Conservation (phyloP, 2,888 invertebrate species). For the Drosophila falleni region DNA sequence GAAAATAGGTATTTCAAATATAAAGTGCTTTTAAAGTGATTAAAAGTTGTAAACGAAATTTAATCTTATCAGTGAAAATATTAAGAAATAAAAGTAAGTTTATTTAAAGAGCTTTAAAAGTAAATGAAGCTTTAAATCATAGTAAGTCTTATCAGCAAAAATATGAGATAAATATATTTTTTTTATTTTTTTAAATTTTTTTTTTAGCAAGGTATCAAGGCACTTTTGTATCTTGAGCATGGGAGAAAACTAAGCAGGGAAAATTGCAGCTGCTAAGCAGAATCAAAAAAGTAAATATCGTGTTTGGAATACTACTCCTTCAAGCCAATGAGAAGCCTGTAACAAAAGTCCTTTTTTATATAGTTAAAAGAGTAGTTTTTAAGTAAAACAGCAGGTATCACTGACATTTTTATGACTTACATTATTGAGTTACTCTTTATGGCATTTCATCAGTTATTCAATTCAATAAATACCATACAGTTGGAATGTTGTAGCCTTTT, state of each 20-base stretch:
- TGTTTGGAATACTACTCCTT: too few species aligned
- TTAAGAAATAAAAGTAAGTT: neutral
- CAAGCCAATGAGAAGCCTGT: too few species aligned
- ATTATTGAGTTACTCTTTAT: neutral
- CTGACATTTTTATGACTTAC: neutral
- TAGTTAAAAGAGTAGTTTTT: too few species aligned
- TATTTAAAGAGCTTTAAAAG: neutral
- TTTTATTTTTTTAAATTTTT: too few species aligned
- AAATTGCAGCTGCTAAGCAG: too few species aligned
- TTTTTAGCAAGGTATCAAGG: too few species aligned
- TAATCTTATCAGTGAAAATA: neutral
- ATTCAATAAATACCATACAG: neutral
- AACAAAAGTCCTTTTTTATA: too few species aligned
- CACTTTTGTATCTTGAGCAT: too few species aligned
- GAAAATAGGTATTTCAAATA: too few species aligned
- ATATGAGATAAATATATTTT: too few species aligned
- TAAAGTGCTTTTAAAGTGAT: neutral
- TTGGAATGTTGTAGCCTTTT: slow-evolving; percentile 3
- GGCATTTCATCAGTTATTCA: neutral
- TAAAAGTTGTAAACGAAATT: neutral
- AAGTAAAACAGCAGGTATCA: neutral
- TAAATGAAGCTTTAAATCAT: neutral
- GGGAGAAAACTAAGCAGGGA: too few species aligned
- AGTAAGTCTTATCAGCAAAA: neutral
- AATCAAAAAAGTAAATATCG: too few species aligned